A percentile compares a stretch with the other conserved stretches of the same genome.
phyloP scores from a whole-genome alignment of 2,797 vertebrate genomes.

The Sebastes iracundus region DNA sequence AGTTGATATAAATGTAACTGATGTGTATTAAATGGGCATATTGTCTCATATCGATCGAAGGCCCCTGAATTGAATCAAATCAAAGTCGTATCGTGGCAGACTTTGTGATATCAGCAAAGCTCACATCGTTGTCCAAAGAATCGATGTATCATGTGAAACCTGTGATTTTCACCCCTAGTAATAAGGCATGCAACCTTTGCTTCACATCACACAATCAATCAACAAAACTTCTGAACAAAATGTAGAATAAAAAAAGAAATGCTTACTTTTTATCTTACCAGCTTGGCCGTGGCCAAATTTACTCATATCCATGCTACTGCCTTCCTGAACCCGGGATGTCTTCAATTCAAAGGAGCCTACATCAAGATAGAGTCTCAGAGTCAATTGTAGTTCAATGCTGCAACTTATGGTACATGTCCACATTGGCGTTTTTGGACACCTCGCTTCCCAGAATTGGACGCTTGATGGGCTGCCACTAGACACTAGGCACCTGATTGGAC shows the following conservation, averaged over 20 bases:
- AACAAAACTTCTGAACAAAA: neutral
- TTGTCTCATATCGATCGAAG: too few relatives aligned
- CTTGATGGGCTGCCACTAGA: too few relatives aligned
- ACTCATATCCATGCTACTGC: constrained; percentile 73
- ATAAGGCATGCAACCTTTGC: neutral
- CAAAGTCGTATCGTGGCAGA: too few relatives aligned
- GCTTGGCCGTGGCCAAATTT: constrained; percentile 77
- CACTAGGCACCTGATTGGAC: too few relatives aligned
- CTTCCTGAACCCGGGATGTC: constrained; percentile 73
- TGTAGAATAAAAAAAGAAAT: neutral
- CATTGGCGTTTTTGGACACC: too few relatives aligned
- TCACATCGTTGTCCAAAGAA: too few relatives aligned
- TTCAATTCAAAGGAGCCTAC: constrained; percentile 79
- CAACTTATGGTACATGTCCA: neutral
- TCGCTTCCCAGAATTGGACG: too few relatives aligned
- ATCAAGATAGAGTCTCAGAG: constrained; percentile 20
- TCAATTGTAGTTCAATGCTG: neutral
- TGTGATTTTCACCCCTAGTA: neutral
- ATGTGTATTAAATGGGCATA: too few relatives aligned
- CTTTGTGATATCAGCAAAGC: too few relatives aligned
- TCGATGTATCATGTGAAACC: too few relatives aligned
- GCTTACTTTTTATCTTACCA: constrained; percentile 77
- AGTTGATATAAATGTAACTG: too few relatives aligned
- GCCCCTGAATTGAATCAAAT: too few relatives aligned
- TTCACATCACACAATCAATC: neutral